These are phyloP conservation scores for Anarhynchus alexandrinus DNA, from an alignment of 2,113 vertebrate species.

Conservation along the genomic window DNA sequence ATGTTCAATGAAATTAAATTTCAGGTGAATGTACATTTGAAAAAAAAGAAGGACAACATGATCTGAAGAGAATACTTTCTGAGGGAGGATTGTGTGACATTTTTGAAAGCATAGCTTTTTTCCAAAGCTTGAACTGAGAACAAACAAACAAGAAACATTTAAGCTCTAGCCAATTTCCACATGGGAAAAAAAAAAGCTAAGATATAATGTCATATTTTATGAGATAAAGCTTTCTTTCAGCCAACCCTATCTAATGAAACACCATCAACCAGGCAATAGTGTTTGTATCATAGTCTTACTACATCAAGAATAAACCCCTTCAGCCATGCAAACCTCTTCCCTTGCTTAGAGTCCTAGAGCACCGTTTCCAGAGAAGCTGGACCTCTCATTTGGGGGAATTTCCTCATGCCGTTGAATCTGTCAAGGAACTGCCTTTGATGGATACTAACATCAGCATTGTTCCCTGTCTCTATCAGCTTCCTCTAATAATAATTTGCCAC, in stretches of 20 bases:
- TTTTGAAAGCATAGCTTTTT: neutral
- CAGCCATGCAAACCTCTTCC: neutral
- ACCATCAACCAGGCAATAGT: neutral
- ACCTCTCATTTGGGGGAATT: neutral
- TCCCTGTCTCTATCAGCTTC: neutral
- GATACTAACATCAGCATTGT: neutral
- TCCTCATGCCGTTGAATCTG: neutral
- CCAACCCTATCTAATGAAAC: neutral
- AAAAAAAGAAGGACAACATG: neutral
- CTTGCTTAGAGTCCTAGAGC: neutral
- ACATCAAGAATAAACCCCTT: neutral
- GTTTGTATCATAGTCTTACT: neutral
- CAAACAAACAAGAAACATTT: neutral
- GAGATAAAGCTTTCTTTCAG: neutral
- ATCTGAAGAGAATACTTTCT: neutral
- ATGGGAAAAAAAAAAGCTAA: neutral
- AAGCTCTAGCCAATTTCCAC: neutral
- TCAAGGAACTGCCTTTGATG: neutral
- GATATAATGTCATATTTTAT: neutral
- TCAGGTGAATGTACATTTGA: neutral
- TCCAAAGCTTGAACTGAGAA: neutral
- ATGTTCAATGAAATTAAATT: neutral
- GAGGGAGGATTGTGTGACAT: neutral
- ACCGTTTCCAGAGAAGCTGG: neutral
- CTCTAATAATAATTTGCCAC: neutral